Evolutionary conservation across 92 coral and sea anemone genomes (phyloP).

Genomic region (Paragorgia papillata): DNA sequence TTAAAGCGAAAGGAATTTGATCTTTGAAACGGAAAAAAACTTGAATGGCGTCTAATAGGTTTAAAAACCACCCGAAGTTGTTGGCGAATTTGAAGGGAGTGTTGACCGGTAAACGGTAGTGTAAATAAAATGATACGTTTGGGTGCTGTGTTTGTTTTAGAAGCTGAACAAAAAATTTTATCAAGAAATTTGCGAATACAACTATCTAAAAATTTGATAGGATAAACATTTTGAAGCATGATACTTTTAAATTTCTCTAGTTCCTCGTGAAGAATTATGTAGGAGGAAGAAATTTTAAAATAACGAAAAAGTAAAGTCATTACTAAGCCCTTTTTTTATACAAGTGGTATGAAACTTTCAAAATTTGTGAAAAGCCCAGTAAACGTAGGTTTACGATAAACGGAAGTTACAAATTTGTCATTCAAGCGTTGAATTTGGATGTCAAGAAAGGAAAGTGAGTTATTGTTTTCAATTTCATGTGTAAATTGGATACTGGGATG

Average conservation of each 20-base stretch:
- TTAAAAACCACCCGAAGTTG: too few species aligned
- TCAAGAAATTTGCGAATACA: too few species aligned
- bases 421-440: background rate
- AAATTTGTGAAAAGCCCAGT: conserved; percentile 25
- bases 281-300: background rate
- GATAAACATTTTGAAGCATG: too few species aligned
- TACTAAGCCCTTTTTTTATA: background rate
- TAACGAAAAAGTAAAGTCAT: background rate
- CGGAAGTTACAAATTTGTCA: background rate
- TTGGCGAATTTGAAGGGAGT: too few species aligned
- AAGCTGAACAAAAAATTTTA: too few species aligned
- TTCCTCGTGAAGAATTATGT: background rate
- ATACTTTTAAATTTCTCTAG: background rate
- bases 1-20: too few species aligned
- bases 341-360: conserved; percentile 13
- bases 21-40: too few species aligned
- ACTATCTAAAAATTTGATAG: too few species aligned
- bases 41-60: too few species aligned
- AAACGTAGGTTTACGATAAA: conserved; percentile 16
- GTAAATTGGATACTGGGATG: background rate
- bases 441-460: background rate
- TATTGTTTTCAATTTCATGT: background rate
- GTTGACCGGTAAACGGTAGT: too few species aligned
- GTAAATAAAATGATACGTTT: too few species aligned
- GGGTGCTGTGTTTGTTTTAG: too few species aligned